Percentiles rank a stretch among this genome's conserved stretches.
These are phyloP conservation scores for Hydrophis major DNA, from an alignment of 2,797 vertebrate species.

Conservation along the genomic window DNA sequence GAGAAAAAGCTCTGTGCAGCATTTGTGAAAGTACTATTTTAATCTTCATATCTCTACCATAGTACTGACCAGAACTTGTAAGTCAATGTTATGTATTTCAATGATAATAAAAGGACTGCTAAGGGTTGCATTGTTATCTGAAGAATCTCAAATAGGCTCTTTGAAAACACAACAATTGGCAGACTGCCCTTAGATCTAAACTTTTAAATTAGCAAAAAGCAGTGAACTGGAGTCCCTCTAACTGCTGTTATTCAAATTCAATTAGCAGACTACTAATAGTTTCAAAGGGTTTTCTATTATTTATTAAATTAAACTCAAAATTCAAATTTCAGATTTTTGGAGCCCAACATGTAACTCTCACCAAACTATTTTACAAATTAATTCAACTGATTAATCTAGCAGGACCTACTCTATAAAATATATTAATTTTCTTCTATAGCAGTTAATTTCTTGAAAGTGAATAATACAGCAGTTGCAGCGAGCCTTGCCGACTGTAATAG, in stretches of 20 bases:
- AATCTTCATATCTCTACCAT: background rate
- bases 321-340: background rate
- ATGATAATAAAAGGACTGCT: background rate
- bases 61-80: background rate
- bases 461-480: background rate
- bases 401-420: background rate
- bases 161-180: background rate
- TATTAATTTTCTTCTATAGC: background rate
- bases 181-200: background rate
- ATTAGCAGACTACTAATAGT: background rate
- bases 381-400: background rate
- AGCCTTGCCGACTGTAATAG: background rate
- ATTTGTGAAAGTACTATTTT: background rate
- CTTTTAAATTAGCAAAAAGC: background rate
- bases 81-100: background rate
- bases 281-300: background rate
- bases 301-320: background rate
- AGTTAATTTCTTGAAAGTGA: background rate
- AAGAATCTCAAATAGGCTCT: background rate
- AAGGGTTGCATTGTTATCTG: background rate
- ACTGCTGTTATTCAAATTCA: background rate
- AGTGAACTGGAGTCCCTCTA: background rate
- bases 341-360: background rate
- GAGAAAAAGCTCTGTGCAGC: background rate
- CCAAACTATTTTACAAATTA: background rate